Percentiles rank a stretch among this genome's conserved stretches.
phyloP scores from a whole-genome alignment of 1,140 invertebrate genomes.

The honey bee (Apis mellifera) region DNA sequence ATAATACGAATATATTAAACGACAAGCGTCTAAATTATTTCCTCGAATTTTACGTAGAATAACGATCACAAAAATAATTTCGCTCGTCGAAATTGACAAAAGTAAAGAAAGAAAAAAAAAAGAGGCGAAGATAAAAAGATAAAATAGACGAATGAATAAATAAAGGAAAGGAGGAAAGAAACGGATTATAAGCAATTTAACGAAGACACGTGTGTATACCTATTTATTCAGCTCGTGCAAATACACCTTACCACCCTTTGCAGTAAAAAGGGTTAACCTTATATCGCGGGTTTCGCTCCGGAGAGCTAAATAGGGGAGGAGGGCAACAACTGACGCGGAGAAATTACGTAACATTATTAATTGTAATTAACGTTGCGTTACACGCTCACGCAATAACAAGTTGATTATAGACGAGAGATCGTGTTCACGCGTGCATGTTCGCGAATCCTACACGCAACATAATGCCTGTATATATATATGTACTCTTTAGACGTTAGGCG shows the following conservation, averaged over 20 bases:
- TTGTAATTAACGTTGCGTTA: conserved; percentile 65
- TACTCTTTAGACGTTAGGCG: neutral
- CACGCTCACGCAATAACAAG: conserved; percentile 47
- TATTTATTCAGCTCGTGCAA: neutral
- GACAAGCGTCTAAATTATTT: too few species aligned
- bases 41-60: too few species aligned
- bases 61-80: too few species aligned
- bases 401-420: conserved; percentile 58
- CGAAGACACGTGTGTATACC: neutral
- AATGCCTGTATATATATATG: neutral
- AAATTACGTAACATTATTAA: conserved; percentile 65
- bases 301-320: neutral
- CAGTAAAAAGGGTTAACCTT: conserved; percentile 37
- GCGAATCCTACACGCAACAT: conserved; percentile 50
- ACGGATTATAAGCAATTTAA: conserved; percentile 1
- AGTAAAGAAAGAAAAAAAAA: neutral
- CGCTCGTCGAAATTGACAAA: too few species aligned
- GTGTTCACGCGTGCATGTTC: conserved; percentile 38
- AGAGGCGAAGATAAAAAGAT: neutral
- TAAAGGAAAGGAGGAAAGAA: neutral
- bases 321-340: conserved; percentile 10
- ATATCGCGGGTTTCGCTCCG: neutral
- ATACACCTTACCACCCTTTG: neutral
- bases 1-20: too few species aligned
- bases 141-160: neutral